Conservation (phyloP, 37 sponge, comb jelly and placozoan species). For the Cliona cf. orientalis region DNA sequence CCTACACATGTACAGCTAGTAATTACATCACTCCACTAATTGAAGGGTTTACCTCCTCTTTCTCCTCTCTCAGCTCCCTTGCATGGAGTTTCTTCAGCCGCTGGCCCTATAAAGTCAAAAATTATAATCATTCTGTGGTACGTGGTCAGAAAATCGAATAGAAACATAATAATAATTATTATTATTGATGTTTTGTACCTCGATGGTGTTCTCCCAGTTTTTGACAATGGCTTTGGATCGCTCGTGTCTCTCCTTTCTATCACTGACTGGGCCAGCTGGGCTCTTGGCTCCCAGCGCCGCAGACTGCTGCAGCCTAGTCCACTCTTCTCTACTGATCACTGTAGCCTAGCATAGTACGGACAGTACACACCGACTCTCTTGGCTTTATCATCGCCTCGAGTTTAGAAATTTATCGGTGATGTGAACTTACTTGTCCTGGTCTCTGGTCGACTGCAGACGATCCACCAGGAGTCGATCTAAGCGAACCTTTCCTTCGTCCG, state of each 20-base stretch:
- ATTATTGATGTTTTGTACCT: slow-evolving; percentile 21
- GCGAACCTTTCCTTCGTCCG: not conserved
- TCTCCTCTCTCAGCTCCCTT: slow-evolving; percentile 49
- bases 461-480: not conserved
- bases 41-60: slow-evolving; percentile 61
- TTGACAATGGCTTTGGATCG: slow-evolving; percentile 52
- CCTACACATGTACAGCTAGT: slow-evolving; percentile 3
- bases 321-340: not conserved
- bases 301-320: slow-evolving; percentile 4
- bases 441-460: not conserved
- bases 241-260: slow-evolving; percentile 6
- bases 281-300: too few relatives aligned
- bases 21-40: not conserved
- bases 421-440: too few relatives aligned
- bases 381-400: too few relatives aligned
- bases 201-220: slow-evolving; percentile 86
- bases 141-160: not conserved
- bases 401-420: too few relatives aligned
- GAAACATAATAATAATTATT: not conserved
- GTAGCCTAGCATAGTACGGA: slow-evolving; percentile 5
- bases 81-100: slow-evolving; percentile 76
- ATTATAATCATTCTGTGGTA: too few relatives aligned
- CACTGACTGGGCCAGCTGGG: not conserved
- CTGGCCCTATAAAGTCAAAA: slow-evolving; percentile 63
- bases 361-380: too few relatives aligned